Evolutionary conservation across 2,888 invertebrate species (phyloP), one percentile per base, ranked within the genome.

Genomic region (Eurytoma adleriae): DNA sequence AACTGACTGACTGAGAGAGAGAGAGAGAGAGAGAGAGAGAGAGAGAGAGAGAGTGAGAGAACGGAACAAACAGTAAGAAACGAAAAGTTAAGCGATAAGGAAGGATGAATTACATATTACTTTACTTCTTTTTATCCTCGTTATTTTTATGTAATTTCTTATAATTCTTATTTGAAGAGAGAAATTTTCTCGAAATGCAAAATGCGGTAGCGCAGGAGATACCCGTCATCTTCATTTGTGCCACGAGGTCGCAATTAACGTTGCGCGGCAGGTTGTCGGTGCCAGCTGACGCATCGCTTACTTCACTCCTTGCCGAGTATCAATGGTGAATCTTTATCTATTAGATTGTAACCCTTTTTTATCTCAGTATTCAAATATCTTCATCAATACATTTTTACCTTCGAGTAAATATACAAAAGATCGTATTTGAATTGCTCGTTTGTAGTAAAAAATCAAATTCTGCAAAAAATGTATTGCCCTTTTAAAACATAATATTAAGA

Each of bases 221-320:
- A 71, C 66, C 59, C 16, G 56, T 40, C 3, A 48, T 56, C 57
- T 80, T 80, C 76, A 80, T 80, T 76, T 56, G 61, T 57, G 24
- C 72, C 56, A 30, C 30, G 67, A 76, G 67, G 68, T 72, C 48
- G 72, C 76, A 76, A 80, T 80, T 80, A 80, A 80, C 72, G 62
- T 24, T 52, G 40, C 52, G 18, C 30, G 13, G 18, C n/a, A 59
- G 20, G 20, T 12, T 40, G 40, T 40, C 40, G 40, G 0, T 40
- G 10, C 40, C 40, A 40, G 40, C 20, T 4, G 57, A 13, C 18
- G 18, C 12, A 18, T n/a, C 0, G 18, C 57, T 18, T n/a, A 3
- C 61, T 61, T 14, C 13, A 3, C n/a, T 14, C 54, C 48, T 5
- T 56, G 10, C 52, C 30, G 48, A n/a, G 16, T 57, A 50, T 72